Evolutionary conservation across 2,888 invertebrate genomes (phyloP).

Genomic region (Andrena fulva): DNA sequence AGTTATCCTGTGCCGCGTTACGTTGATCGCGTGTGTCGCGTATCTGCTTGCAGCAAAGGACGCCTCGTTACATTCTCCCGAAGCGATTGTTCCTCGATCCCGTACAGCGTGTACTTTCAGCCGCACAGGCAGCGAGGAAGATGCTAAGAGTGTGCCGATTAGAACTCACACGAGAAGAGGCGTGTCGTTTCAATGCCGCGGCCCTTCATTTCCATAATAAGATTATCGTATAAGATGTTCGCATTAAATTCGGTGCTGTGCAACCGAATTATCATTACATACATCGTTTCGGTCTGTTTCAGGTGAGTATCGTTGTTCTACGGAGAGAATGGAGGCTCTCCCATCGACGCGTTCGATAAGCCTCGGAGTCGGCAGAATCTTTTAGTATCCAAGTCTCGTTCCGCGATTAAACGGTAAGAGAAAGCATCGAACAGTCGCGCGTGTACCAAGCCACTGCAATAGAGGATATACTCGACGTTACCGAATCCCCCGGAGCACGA

Average conservation of each 20-base stretch:
- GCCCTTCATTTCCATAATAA: background rate
- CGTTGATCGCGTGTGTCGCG: conserved; percentile 3
- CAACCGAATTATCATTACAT: background rate
- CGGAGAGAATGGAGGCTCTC: background rate
- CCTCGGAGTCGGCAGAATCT: background rate
- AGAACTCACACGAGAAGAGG: background rate
- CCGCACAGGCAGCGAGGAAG: background rate
- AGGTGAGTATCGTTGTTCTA: conserved; percentile 25
- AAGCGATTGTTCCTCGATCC: background rate
- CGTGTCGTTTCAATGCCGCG: background rate
- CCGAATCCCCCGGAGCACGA: background rate
- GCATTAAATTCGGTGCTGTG: background rate
- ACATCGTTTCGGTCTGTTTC: conserved; percentile 3
- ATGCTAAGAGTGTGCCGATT: background rate
- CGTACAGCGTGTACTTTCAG: background rate
- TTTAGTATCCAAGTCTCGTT: background rate
- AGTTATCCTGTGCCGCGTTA: background rate
- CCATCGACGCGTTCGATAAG: conserved; percentile 3
- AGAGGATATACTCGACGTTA: background rate
- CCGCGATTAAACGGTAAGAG: conserved; percentile 20
- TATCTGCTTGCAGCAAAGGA: background rate
- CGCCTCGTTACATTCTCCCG: conserved; percentile 3
- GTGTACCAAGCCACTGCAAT: background rate
- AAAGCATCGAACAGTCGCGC: background rate
- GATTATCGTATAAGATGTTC: background rate